Base-by-base conservation (phyloP, 2,888 invertebrate genomes). In the Anoplius nigerrimus region DNA sequence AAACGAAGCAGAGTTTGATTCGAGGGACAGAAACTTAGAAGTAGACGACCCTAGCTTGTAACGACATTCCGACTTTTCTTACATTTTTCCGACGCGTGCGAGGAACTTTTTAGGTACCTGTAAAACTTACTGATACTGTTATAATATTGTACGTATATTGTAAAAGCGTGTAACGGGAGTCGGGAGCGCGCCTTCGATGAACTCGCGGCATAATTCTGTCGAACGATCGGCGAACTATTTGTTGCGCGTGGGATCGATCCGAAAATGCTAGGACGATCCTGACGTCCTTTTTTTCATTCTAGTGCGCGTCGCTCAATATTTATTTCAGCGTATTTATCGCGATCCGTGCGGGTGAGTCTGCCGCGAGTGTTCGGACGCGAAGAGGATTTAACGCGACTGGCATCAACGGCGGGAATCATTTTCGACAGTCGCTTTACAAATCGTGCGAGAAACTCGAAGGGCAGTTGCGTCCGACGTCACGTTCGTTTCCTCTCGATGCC, bases 41-140 rank as follows among this genome's bases (percentile, higher is more conserved):
- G 34, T 34, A 34, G 34, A 69, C 56, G 71, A 62, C 68, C 76
- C 65, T 74, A 76, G 72, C 74, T 70, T 66, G 58, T 79, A 78
- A n/a, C 62, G 74, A 72, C 61, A 57, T 68, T 76, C 71, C 69
- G 76, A 76, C 71, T 78, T 76, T 82, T 84, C 82, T 79, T 83
- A 82, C 76, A 79, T 72, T 75, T 80, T 71, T 60, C 70, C 11
- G 70, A 79, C 69, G 74, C 76, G 72, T 77, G 71, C 74, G 72
- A 73, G 71, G 66, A 78, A 70, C 75, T 77, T 79, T 74, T 80
- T 83, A 81, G 80, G 68, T 82, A 80, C 76, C 76, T 79, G 77
- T 79, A 80, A 79, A 78, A 1, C 11, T 79, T 79, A 79, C 74
- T 75, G 70, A 77, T 72, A 74, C 62, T 73, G 76, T 77, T 72